Base-by-base conservation (phyloP, 2,113 vertebrate genomes). In the Accipiter cooperii region DNA sequence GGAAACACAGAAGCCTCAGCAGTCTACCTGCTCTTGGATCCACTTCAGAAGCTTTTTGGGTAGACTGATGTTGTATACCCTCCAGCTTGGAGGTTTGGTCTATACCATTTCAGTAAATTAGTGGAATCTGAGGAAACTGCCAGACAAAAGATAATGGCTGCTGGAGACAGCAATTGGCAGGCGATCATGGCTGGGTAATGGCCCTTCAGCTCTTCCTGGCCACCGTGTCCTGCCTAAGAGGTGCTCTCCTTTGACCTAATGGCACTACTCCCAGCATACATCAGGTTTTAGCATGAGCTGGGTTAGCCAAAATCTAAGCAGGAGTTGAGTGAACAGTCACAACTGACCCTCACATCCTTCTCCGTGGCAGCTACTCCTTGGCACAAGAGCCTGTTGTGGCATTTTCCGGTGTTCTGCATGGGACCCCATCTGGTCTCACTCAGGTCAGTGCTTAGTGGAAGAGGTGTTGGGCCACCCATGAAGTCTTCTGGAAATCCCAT, bases 301-400 rank as follows among this genome's bases (percentile, higher is more conserved):
- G 21, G 6, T 55, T 36, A 54, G 38, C 13, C n/a, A 65, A 64
- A 70, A 58, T 20, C 51, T 15, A 34, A 75, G 49, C 29, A 58
- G 55, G 29, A 88, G 5, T 8, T 0, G 2, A 74, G 47, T 24
- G 47, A 84, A 7, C 15, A 63, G 78, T 46, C 54, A 13, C 44
- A 60, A 51, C 68, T 51, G n/a, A 44, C 22, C 28, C 13, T 63
- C n/a, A 34, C 12, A 5, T 58, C 65, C 34, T 42, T 51, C 46
- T 75, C 60, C 4, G 3, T 49, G 58, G 20, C 46, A 75, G 70
- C 74, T 66, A 4, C 33, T 82, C 14, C 69, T 83, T 0, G 0
- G 49, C 61, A 61, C n/a, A 74, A 61, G 29, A 84, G 40, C 6
- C 54, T 71, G 10, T 20, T 75, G 65, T 34, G 40, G 18, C 36